Conservation (phyloP, 2,797 vertebrate species). For the Galagoides demidoff region DNA sequence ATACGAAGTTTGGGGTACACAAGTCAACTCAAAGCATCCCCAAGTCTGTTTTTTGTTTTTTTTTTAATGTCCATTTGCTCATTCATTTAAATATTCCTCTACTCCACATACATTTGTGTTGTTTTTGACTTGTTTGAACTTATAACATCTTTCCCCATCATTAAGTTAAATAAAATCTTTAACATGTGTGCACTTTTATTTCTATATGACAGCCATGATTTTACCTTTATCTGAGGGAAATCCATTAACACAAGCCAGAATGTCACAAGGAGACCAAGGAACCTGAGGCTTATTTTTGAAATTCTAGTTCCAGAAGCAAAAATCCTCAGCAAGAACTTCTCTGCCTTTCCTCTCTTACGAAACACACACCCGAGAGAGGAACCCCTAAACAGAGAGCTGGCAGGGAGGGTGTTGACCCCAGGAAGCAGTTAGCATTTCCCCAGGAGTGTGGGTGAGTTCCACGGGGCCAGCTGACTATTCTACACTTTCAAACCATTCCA, state of each 20-base stretch:
- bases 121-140: neutral
- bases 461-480: neutral
- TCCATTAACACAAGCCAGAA: neutral
- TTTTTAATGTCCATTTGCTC: neutral
- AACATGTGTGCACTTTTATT: neutral
- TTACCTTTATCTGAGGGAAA: neutral
- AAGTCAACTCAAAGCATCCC: neutral
- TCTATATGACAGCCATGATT: neutral
- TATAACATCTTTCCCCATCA: neutral
- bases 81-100: neutral
- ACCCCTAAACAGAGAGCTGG: neutral
- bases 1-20: neutral
- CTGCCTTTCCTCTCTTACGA: neutral
- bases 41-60: neutral
- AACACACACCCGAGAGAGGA: neutral
- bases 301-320: neutral
- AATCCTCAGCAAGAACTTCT: neutral
- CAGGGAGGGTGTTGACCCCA: accelerated
- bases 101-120: neutral
- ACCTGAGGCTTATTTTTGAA: neutral
- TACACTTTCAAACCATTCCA: conserved; percentile 45
- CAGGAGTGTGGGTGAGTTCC: neutral
- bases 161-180: neutral
- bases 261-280: neutral
- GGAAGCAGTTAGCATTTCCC: neutral